Evolutionary conservation across 2,888 invertebrate genomes (phyloP).

Genomic region (Drosophila percnosoma): DNA sequence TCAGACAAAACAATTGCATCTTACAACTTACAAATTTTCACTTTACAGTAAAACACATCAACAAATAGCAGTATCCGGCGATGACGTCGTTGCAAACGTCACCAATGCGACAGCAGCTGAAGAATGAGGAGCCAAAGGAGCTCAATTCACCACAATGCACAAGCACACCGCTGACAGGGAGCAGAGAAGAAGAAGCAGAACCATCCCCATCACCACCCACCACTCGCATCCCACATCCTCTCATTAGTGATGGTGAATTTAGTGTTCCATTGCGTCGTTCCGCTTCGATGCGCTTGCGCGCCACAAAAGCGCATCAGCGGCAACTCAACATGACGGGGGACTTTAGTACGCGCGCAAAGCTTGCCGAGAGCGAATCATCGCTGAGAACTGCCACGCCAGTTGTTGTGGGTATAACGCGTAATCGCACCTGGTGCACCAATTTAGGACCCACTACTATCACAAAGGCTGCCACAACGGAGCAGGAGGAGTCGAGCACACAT

Average conservation of each 20-base stretch:
- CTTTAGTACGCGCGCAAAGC: conserved; percentile 73
- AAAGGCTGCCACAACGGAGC: conserved; percentile 18
- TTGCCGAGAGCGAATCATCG: conserved; percentile 57
- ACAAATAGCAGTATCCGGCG: conserved; percentile 18
- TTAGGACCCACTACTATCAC: conserved; percentile 68
- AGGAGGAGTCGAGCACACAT: conserved; percentile 28
- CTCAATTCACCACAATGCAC: conserved; percentile 12
- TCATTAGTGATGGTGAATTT: conserved; percentile 26
- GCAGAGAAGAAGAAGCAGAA: conserved; percentile 7
- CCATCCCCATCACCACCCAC: conserved; percentile 38
- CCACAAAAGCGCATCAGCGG: conserved; percentile 82
- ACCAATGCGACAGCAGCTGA: conserved; percentile 33
- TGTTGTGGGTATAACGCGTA: conserved; percentile 64
- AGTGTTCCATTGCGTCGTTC: conserved; percentile 87
- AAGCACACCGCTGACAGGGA: conserved; percentile 6
- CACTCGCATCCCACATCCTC: conserved; percentile 74
- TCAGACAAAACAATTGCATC: conserved; percentile 33
- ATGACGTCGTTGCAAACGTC: conserved; percentile 60
- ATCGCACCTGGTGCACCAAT: conserved; percentile 69
- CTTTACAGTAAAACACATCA: conserved; percentile 32
- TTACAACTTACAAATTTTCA: conserved; percentile 43
- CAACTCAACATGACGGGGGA: conserved; percentile 41
- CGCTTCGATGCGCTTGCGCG: conserved; percentile 89
- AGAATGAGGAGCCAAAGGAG: conserved; percentile 13
- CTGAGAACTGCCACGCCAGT: conserved; percentile 12